These are phyloP conservation scores for Felis chaus DNA, from an alignment of 2,113 vertebrate species.

Conservation along the genomic window DNA sequence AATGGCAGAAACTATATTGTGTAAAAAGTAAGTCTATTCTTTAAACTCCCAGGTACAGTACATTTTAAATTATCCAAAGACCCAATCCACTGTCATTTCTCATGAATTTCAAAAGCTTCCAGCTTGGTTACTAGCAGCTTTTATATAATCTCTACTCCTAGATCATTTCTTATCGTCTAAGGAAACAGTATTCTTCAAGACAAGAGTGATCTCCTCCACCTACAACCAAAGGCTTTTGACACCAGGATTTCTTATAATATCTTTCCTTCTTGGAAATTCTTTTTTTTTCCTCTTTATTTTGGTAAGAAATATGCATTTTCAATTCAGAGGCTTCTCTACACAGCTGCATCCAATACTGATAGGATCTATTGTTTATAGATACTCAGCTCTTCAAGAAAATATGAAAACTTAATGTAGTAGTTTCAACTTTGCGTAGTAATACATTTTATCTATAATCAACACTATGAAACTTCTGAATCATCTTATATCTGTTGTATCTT, in stretches of 20 bases:
- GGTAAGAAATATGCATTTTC: background rate
- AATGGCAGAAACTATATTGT: background rate
- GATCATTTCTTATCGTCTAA: slow-evolving; percentile 17
- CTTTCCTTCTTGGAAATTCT: background rate
- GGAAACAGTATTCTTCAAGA: slow-evolving; percentile 3
- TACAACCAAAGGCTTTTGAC: background rate
- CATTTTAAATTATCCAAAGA: slow-evolving; percentile 32
- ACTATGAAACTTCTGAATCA: slow-evolving; percentile 69
- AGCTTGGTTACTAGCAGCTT: slow-evolving; percentile 1
- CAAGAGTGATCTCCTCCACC: background rate
- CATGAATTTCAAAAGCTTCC: slow-evolving; percentile 9
- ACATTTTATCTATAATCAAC: slow-evolving; percentile 61
- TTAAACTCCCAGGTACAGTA: background rate
- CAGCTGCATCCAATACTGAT: background rate
- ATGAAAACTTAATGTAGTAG: background rate
- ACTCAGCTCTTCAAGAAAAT: slow-evolving; percentile 67
- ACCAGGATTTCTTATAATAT: background rate
- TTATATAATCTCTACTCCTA: slow-evolving; percentile 21
- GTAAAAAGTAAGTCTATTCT: background rate
- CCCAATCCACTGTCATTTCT: background rate
- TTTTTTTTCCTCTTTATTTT: background rate
- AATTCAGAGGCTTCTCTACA: background rate
- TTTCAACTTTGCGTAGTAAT: slow-evolving; percentile 25
- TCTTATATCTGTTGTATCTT: background rate
- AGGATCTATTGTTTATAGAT: slow-evolving; percentile 25